A percentile compares a stretch with the other conserved stretches of the same genome.
phyloP scores from a whole-genome alignment of 2,888 invertebrate species.

The Crioceris asparagi region DNA sequence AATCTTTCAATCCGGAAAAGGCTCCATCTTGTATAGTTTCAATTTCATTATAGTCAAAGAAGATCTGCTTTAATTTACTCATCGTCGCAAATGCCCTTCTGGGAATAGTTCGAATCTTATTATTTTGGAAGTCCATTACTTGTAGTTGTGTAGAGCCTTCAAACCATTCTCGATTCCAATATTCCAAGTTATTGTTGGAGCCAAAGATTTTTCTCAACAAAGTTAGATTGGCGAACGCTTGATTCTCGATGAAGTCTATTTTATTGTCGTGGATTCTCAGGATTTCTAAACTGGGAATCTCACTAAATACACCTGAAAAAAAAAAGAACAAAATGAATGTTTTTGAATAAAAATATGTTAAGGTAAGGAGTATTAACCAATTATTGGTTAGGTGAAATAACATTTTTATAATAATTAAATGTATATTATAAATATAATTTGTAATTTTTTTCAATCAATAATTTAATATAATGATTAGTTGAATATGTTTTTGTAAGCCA shows the following conservation, averaged over 20 bases:
- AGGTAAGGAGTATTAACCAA: too few species aligned
- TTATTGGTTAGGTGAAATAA: too few species aligned
- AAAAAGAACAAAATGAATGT: too few species aligned
- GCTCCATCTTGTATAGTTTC: neutral
- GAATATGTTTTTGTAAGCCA: too few species aligned
- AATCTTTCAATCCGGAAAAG: neutral
- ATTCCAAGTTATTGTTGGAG: neutral
- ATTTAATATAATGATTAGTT: too few species aligned
- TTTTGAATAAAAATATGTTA: too few species aligned
- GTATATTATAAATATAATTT: too few species aligned
- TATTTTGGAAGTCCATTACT: neutral
- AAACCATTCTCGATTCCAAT: neutral
- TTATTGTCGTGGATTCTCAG: neutral
- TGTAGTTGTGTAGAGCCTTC: neutral
- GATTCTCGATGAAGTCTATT: neutral
- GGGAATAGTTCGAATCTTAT: neutral
- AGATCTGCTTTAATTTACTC: neutral
- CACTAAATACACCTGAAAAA: neutral
- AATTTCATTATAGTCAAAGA: neutral
- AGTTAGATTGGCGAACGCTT: neutral
- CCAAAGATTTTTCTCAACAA: neutral
- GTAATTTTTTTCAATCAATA: too few species aligned
- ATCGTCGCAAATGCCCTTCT: neutral
- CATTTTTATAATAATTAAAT: too few species aligned
- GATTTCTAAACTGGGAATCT: neutral